phyloP scores from a whole-genome alignment of 2,113 vertebrate species.

The Lonchura striata region DNA sequence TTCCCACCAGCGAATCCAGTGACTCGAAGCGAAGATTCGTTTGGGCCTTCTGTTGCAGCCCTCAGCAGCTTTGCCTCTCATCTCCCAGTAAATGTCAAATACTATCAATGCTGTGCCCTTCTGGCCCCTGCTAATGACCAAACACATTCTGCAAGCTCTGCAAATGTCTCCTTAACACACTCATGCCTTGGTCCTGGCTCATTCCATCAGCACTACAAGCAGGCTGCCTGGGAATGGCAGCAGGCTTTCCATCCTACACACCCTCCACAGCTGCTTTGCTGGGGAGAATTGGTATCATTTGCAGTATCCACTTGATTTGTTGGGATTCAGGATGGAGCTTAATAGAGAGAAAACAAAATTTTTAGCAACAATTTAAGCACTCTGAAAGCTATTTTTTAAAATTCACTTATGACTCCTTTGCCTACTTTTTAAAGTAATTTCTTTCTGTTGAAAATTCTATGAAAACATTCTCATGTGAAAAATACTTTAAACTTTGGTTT shows the following conservation, averaged over 20 bases:
- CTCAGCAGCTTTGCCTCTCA: not conserved
- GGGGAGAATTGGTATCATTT: not conserved
- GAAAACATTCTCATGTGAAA: not conserved
- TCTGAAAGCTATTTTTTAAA: not conserved
- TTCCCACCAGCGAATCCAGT: not conserved
- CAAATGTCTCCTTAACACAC: not conserved
- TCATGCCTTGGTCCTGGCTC: not conserved
- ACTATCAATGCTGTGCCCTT: not conserved
- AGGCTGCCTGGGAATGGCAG: not conserved
- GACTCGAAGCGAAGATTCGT: rapidly evolving
- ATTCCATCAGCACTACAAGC: not conserved
- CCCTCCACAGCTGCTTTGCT: not conserved
- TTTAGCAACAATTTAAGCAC: not conserved
- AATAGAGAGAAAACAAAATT: not conserved
- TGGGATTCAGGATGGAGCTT: not conserved
- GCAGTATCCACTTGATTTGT: not conserved
- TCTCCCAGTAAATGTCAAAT: not conserved
- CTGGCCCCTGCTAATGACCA: not conserved
- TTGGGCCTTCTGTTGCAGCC: not conserved
- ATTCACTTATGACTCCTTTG: not conserved
- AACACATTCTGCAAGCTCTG: not conserved
- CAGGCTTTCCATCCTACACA: not conserved
- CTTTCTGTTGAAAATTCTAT: not conserved
- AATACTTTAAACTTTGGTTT: not conserved
- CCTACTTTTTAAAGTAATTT: not conserved